These are phyloP conservation scores for Atrichornis clamosus DNA, from an alignment of 2,113 vertebrate species.

Conservation along the genomic window DNA sequence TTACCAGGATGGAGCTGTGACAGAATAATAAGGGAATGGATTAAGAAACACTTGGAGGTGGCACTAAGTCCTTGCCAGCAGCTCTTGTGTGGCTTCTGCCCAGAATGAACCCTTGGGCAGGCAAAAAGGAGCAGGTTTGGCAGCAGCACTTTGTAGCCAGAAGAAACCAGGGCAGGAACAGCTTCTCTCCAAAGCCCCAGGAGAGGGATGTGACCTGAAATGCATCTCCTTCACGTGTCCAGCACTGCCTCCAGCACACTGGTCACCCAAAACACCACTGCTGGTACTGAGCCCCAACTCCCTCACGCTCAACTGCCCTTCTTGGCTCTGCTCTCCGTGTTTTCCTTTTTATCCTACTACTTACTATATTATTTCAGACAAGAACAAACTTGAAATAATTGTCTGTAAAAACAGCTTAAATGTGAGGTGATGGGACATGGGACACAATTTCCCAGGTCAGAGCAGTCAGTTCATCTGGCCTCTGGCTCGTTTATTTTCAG, in stretches of 20 bases:
- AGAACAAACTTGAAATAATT: not conserved
- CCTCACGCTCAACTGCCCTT: not conserved
- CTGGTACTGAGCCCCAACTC: fast-evolving
- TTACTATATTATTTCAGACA: not conserved
- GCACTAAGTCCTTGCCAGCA: not conserved
- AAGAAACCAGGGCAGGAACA: not conserved
- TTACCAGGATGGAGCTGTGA: not conserved
- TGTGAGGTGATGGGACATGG: not conserved
- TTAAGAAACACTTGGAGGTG: not conserved
- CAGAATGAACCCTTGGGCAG: not conserved
- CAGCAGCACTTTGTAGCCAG: not conserved
- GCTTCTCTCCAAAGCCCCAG: not conserved
- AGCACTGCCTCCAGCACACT: not conserved
- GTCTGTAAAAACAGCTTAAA: not conserved
- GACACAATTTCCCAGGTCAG: not conserved
- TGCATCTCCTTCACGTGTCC: not conserved
- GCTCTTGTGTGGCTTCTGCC: not conserved
- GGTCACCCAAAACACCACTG: no score
- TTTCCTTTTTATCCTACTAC: not conserved
- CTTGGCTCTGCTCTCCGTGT: fast-evolving
- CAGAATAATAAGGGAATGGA: not conserved
- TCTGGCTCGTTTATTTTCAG: not conserved
- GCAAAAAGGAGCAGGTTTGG: not conserved
- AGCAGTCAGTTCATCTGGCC: not conserved
- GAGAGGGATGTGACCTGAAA: not conserved